These are phyloP conservation scores for Vidua macroura DNA, from an alignment of 2,113 vertebrate genomes.

Conservation along the genomic window DNA sequence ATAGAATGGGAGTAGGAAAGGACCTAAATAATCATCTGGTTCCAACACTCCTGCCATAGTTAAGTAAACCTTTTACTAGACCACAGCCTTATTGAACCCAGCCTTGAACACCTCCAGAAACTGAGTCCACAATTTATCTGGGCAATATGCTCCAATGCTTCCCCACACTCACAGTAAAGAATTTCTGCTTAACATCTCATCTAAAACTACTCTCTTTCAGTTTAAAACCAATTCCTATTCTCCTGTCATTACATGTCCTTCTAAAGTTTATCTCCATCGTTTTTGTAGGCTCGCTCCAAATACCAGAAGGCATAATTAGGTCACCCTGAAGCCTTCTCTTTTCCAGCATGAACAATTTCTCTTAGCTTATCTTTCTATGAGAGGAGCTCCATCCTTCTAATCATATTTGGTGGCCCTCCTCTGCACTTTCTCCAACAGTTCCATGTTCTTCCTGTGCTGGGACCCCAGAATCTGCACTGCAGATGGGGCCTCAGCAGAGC, in stretches of 20 bases:
- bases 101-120: not conserved
- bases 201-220: not conserved
- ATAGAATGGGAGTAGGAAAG: not conserved
- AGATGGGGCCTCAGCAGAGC: not conserved
- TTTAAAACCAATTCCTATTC: not conserved
- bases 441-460: not conserved
- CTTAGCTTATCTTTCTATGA: not conserved
- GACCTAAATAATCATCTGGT: not conserved
- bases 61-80: not conserved
- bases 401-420: not conserved
- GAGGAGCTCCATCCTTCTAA: not conserved
- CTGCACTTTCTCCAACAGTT: accelerated
- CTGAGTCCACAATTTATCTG: not conserved
- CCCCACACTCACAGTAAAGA: not conserved
- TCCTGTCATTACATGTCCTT: not conserved
- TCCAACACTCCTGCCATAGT: not conserved
- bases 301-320: not conserved
- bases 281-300: accelerated
- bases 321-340: not conserved
- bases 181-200: not conserved
- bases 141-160: not conserved
- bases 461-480: not conserved
- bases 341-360: not conserved
- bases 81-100: not conserved
- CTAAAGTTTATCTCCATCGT: not conserved